A percentile compares a stretch with the other conserved stretches of the same genome.
Conservation (phyloP, 2,888 invertebrate species). For the Eupsilia transversa region DNA sequence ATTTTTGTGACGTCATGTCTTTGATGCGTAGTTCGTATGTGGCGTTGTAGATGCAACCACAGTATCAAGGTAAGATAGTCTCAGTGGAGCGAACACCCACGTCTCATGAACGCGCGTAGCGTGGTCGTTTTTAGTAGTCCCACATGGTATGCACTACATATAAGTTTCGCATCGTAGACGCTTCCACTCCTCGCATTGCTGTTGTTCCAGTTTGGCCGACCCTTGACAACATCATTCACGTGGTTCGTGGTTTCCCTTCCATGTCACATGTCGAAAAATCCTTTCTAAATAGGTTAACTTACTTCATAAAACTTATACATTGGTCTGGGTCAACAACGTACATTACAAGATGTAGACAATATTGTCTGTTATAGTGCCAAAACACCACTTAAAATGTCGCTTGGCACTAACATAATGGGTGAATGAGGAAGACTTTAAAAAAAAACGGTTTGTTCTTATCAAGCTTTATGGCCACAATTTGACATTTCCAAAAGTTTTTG, state of each 20-base stretch:
- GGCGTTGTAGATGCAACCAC: too few species aligned
- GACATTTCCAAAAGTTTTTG: neutral
- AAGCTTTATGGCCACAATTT: neutral
- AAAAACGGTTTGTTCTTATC: neutral
- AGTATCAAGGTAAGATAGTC: neutral
- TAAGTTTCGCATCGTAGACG: neutral
- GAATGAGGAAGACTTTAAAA: too few species aligned
- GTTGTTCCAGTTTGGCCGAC: neutral
- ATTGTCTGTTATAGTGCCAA: constrained; percentile 32
- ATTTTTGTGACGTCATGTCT: too few species aligned
- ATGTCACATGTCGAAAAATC: constrained; percentile 10
- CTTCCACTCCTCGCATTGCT: neutral
- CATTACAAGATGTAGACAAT: constrained; percentile 24
- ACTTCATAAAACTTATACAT: constrained; percentile 23
- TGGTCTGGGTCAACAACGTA: constrained; percentile 22
- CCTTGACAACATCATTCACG: neutral
- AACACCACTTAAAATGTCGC: neutral
- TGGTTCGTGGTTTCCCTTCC: neutral
- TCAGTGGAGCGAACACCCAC: neutral
- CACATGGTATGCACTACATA: neutral
- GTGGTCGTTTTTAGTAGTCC: neutral
- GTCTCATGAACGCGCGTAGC: neutral
- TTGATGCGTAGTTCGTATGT: too few species aligned
- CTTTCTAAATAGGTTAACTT: constrained; percentile 22
- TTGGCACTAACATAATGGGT: neutral